These are phyloP conservation scores for Hemiscyllium ocellatum DNA, from an alignment of 2,113 vertebrate species.

Conservation along the genomic window DNA sequence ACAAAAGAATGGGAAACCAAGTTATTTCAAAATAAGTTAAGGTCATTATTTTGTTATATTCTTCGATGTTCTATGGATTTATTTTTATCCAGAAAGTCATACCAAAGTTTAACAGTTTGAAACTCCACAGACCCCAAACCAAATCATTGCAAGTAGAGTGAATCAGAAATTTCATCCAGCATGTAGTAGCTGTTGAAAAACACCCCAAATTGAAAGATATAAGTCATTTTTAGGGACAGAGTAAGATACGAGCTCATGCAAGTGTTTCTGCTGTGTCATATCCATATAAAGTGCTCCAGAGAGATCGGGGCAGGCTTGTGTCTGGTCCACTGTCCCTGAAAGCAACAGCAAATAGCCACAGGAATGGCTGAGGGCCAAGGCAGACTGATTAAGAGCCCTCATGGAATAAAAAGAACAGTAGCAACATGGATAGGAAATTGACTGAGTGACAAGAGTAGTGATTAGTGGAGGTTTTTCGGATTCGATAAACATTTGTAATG, in stretches of 20 bases:
- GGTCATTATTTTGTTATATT: neutral
- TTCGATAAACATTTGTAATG: no score
- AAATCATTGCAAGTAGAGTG: neutral
- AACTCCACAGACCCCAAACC: neutral
- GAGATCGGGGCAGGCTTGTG: no score
- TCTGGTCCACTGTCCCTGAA: no score
- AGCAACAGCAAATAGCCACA: neutral
- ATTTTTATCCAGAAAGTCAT: neutral
- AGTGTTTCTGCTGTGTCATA: neutral
- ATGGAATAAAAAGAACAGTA: no score
- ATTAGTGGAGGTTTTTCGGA: no score
- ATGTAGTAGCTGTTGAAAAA: neutral
- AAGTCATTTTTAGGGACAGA: neutral
- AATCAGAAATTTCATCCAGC: neutral
- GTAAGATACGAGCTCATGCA: neutral
- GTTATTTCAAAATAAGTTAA: neutral
- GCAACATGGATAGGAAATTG: no score
- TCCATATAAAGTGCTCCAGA: neutral
- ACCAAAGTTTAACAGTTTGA: neutral
- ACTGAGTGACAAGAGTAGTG: no score
- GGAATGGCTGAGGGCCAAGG: neutral
- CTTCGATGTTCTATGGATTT: neutral
- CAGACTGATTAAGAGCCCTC: no score
- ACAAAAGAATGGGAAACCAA: neutral
- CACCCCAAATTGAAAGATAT: neutral